Conservation (phyloP, 1,140 invertebrate species). For the Lasioglossum albipes region DNA sequence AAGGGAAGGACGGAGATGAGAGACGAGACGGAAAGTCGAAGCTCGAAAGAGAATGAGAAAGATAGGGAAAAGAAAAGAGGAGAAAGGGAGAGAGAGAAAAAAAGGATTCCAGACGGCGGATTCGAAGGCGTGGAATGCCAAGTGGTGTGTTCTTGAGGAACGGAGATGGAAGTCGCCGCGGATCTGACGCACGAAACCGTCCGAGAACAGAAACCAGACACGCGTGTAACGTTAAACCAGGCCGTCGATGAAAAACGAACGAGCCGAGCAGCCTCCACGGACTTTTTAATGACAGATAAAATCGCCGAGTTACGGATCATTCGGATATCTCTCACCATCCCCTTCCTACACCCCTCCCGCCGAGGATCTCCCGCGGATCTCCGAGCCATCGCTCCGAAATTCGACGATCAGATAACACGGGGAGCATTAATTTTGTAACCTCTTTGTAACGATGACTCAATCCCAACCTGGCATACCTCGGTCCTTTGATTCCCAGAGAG, state of each 20-base stretch:
- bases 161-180: not conserved
- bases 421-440: no score
- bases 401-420: no score
- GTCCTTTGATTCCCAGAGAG: no score
- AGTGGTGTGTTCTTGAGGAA: slow-evolving; percentile 43
- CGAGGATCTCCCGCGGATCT: no score
- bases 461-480: no score
- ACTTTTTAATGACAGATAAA: slow-evolving; percentile 36
- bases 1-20: not conserved
- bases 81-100: not conserved
- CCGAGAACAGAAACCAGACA: slow-evolving; percentile 47
- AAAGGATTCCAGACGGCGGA: not conserved
- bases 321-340: not conserved
- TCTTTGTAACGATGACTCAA: no score
- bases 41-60: not conserved
- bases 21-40: not conserved
- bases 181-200: slow-evolving; percentile 34
- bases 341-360: no score
- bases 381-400: no score
- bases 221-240: slow-evolving; percentile 48
- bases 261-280: not conserved
- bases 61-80: not conserved
- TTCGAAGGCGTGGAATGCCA: slow-evolving; percentile 52
- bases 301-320: slow-evolving; percentile 12
- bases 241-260: slow-evolving; percentile 44